A percentile compares a stretch with the other conserved stretches of the same genome.
Evolutionary conservation across 2,888 invertebrate genomes (phyloP).

Genomic region (Ligdia adustata): DNA sequence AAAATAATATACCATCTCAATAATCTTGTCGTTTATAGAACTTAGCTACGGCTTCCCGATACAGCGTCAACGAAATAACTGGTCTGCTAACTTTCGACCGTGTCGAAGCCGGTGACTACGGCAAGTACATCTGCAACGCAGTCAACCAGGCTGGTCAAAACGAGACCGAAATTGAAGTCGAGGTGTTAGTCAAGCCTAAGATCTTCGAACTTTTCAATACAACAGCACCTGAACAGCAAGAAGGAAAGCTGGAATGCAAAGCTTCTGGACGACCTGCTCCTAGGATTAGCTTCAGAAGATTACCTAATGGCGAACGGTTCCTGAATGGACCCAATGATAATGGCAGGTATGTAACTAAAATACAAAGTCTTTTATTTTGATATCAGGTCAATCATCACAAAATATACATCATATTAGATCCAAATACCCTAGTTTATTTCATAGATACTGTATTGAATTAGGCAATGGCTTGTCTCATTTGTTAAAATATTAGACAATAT

Average conservation of each 20-base stretch:
- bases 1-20: too few relatives aligned
- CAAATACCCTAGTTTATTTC: too few relatives aligned
- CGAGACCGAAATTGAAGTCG: slow-evolving; percentile 87
- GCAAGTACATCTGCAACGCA: slow-evolving; percentile 92
- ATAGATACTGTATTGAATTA: too few relatives aligned
- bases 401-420: too few relatives aligned
- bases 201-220: slow-evolving; percentile 91
- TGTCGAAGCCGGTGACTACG: slow-evolving; percentile 90
- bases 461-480: too few relatives aligned
- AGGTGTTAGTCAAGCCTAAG: slow-evolving; percentile 90
- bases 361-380: too few relatives aligned
- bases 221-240: slow-evolving; percentile 85
- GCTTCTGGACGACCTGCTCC: slow-evolving; percentile 93
- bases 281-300: slow-evolving; percentile 90
- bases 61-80: slow-evolving; percentile 87
- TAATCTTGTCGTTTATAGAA: too few relatives aligned
- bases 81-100: slow-evolving; percentile 90
- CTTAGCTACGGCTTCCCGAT: slow-evolving; percentile 85
- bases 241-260: slow-evolving; percentile 89
- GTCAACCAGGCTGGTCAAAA: slow-evolving; percentile 90
- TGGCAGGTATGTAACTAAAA: slow-evolving; percentile 59
- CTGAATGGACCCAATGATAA: slow-evolving; percentile 86
- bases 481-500: too few relatives aligned
- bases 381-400: too few relatives aligned
- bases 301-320: slow-evolving; percentile 86